These are phyloP conservation scores for Zaprionus taronus DNA, from an alignment of 1,140 invertebrate species.

Conservation along the genomic window DNA sequence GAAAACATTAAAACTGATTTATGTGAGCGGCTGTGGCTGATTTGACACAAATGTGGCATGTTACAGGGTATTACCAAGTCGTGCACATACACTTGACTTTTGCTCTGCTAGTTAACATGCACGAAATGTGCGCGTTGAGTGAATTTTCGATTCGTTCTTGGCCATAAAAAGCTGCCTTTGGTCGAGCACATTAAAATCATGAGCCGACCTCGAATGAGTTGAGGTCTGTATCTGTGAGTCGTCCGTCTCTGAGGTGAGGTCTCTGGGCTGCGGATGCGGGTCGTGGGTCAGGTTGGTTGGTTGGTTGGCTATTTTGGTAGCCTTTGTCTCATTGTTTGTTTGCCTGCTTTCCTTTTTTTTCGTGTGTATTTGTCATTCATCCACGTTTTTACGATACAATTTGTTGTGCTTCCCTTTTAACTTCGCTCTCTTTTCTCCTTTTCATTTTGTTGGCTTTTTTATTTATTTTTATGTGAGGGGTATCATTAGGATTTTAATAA, in stretches of 20 bases:
- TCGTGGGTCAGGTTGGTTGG: background rate
- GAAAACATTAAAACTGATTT: constrained; percentile 42
- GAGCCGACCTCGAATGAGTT: constrained; percentile 30
- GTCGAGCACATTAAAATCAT: constrained; percentile 64
- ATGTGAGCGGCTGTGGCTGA: background rate
- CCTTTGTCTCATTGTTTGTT: constrained; percentile 64
- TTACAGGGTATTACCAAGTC: constrained; percentile 35
- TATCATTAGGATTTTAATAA: constrained; percentile 80
- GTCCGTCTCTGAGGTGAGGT: constrained; percentile 44
- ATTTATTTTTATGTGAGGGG: constrained; percentile 64
- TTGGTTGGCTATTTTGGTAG: constrained; percentile 46
- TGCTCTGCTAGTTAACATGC: constrained; percentile 58
- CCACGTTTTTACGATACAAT: constrained; percentile 73
- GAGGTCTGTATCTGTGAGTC: background rate
- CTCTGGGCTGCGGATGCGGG: background rate
- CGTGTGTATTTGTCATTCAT: constrained; percentile 68
- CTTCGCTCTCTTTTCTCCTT: constrained; percentile 1
- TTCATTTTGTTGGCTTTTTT: constrained; percentile 26
- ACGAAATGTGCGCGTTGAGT: constrained; percentile 67
- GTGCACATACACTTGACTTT: background rate
- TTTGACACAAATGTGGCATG: background rate
- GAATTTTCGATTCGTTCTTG: constrained; percentile 71
- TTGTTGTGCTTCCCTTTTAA: constrained; percentile 57
- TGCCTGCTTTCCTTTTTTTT: constrained; percentile 35
- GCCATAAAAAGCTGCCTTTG: background rate